Base-by-base conservation (phyloP, 2,113 vertebrate genomes). In the Meleagris gallopavo region DNA sequence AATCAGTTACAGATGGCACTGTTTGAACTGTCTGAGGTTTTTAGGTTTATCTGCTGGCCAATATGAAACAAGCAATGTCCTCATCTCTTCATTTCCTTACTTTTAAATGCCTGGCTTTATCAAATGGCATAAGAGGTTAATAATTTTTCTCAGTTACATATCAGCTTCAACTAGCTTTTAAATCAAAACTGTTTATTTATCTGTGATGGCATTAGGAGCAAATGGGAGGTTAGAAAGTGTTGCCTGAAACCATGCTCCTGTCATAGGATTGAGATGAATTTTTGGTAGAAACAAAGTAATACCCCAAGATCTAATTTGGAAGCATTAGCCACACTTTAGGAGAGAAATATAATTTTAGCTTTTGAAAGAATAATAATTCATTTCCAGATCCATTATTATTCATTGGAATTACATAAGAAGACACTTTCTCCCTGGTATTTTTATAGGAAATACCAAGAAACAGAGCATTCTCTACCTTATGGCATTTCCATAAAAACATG, bases 361-460 rank as follows among this genome's bases (percentile, higher is more conserved):
- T 91, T 78, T 54, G 24, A 69, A 90, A 78, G 46, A 57, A 75
- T 52, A 95, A 93, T 91, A 93, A 90, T 60, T 73, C 12, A 34
- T 94, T 96, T 91, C 73, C 74, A 65, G 43, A 72, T 48, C 69
- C 65, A 83, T 95, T 94, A 69, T 90, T 88, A 65, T 93, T 88
- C 75, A 71, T 71, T 69, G 72, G 61, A 80, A 92, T 96, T 94
- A 48, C 72, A 78, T 29, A 45, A 77, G 91, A 95, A 94, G 96
- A 92, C 91, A 95, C 75, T 83, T 95, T 94, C 19, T 32, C 38
- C 81, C 79, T 96, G 89, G 72, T 79, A 72, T 74, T 97, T 96
- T 93, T 71, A 81, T 85, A 96, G 94, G 92, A 96, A 97, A 97
- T 95, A 90, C 92, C 92, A 93, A 82, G 89, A 83, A 95, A 36